Conservation (phyloP, 1,140 invertebrate species). For the Centruroides sculpturatus region DNA sequence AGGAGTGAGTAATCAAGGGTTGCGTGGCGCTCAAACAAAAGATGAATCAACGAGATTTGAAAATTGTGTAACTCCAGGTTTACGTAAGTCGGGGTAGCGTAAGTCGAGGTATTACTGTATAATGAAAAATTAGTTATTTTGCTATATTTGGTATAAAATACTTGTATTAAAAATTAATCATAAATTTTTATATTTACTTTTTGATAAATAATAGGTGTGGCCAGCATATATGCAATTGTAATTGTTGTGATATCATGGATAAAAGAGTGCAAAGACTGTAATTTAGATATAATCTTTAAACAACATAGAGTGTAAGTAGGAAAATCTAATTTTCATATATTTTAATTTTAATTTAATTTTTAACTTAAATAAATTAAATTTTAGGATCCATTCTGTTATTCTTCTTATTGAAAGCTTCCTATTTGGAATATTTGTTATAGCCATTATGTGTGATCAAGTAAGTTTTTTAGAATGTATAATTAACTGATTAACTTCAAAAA, state of each 20-base stretch:
- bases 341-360: constrained; percentile 1
- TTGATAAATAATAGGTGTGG: constrained; percentile 23
- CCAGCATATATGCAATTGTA: constrained; percentile 46
- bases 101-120: too few relatives aligned
- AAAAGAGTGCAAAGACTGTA: constrained; percentile 51
- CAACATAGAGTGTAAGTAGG: constrained; percentile 56
- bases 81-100: too few relatives aligned
- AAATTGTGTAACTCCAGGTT: too few relatives aligned
- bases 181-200: too few relatives aligned
- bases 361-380: constrained; percentile 1
- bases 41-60: too few relatives aligned
- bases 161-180: too few relatives aligned
- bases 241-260: constrained; percentile 61
- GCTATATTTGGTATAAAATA: too few relatives aligned
- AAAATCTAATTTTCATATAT: constrained; percentile 16
- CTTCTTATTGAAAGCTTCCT: constrained; percentile 64
- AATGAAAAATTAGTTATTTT: too few relatives aligned
- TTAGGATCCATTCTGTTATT: constrained; percentile 68
- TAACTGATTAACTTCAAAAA: not conserved
- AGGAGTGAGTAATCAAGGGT: too few relatives aligned
- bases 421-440: constrained; percentile 79
- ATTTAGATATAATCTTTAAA: constrained; percentile 47
- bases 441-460: constrained; percentile 78
- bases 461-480: constrained; percentile 24
- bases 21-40: too few relatives aligned